Evolutionary conservation across 2,113 vertebrate genomes (phyloP), one percentile per base, ranked within the genome.

Genomic region (Corythornis cristatus): DNA sequence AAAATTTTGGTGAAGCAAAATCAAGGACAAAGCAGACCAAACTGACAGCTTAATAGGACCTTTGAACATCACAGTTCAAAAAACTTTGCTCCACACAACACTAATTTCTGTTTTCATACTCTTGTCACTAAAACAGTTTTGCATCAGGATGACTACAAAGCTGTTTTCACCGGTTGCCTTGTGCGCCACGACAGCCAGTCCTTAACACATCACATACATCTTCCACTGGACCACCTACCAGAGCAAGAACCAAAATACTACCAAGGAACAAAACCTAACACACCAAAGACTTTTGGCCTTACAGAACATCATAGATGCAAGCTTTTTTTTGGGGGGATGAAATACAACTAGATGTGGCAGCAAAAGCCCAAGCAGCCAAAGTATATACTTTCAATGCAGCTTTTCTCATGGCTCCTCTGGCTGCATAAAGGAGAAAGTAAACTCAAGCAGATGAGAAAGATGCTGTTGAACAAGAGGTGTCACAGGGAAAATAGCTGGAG

Each of bases 11-110:
- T 51, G 6, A 31, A 89, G 43, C 14, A 94, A 56, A 87, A 54
- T 58, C 65, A 76, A 87, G 90, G 64, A 81, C 61, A 91, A 67
- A 77, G 51, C 43, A 77, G 60, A 86, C 83, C 40, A 67, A 86
- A 67, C 51, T 70, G 81, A 90, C 89, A 94, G 91, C 78, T 94
- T 92, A 94, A 85, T 58, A 58, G 76, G 48, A 75, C 48, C 77
- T 90, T 93, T 42, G 45, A 79, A 60, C 56, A 70, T 33, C 67
- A 51, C 71, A 76, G 40, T 33, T 58, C 22, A 91, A 66, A 35
- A n/a, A 83, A 87, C 67, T 76, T 57, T 13, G 15, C 64, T 91
- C 50, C 67, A 85, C 51, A 54, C 46, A 91, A 61, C 10, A 5
- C 31, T 67, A 82, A 93, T 91, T 92, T 87, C 50, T n/a, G 57